phyloP scores from a whole-genome alignment of 1,140 invertebrate species.

The Papilio dardanus region DNA sequence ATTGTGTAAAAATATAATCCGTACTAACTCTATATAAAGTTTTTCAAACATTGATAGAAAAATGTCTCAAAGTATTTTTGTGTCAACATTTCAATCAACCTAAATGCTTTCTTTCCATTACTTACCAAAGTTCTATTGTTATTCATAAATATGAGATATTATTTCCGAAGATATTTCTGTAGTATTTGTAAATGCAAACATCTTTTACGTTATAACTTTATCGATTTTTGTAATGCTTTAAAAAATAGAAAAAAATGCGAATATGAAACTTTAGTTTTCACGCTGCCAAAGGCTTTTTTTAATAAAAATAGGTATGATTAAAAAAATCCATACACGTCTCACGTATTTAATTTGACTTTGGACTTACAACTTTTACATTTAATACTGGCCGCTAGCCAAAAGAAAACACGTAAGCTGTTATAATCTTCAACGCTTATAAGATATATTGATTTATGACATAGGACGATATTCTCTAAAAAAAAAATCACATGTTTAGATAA shows the following conservation, averaged over 20 bases:
- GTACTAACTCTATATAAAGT: neutral
- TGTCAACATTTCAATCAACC: conserved; percentile 14
- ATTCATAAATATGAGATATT: neutral
- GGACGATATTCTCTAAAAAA: neutral
- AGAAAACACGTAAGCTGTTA: neutral
- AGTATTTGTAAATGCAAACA: neutral
- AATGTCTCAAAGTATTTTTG: conserved; percentile 11
- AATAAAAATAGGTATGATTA: neutral
- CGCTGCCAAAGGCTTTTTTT: too few species aligned
- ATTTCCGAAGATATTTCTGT: neutral
- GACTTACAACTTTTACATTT: neutral
- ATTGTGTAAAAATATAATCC: neutral
- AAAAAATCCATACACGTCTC: neutral
- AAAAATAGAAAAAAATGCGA: neutral
- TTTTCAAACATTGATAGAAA: conserved; percentile 1
- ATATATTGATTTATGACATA: neutral
- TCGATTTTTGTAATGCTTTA: neutral
- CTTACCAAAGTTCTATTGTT: conserved; percentile 14
- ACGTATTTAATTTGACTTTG: neutral
- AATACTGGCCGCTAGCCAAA: conserved; percentile 4
- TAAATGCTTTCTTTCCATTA: conserved; percentile 9
- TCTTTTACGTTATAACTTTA: neutral
- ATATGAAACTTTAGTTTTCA: neutral
- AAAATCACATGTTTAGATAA: too few species aligned
- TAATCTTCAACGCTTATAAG: neutral